Conservation (phyloP, 2,888 invertebrate species). For the Hybos culiciformis region DNA sequence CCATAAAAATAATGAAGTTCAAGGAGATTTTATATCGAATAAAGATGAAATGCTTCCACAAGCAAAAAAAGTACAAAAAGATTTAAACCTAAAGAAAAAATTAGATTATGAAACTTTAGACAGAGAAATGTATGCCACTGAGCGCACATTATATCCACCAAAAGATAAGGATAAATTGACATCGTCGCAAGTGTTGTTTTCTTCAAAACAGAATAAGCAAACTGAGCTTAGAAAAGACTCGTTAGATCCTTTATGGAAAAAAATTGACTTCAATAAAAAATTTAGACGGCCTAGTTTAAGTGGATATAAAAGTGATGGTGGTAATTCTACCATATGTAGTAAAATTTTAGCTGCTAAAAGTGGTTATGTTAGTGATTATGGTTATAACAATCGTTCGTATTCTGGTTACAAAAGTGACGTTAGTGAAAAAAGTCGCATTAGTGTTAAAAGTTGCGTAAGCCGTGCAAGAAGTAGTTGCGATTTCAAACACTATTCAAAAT, state of each 20-base stretch:
- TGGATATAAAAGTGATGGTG: conserved; percentile 46
- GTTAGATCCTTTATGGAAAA: conserved; percentile 49
- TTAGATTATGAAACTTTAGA: conserved; percentile 41
- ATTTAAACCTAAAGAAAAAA: conserved; percentile 15
- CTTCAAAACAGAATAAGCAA: conserved; percentile 30
- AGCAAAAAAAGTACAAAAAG: too few relatives aligned
- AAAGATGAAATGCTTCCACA: neutral
- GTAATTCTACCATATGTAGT: conserved; percentile 34
- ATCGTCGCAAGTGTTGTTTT: conserved; percentile 32
- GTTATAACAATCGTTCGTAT: conserved; percentile 28
- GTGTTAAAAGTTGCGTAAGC: conserved; percentile 43
- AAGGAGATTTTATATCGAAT: neutral
- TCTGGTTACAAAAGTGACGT: conserved; percentile 48
- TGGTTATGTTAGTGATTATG: conserved; percentile 49
- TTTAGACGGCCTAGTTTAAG: conserved; percentile 43
- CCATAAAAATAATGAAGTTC: neutral
- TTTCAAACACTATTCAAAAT: conserved; percentile 30
- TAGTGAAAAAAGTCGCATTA: conserved; percentile 47
- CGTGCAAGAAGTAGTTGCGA: conserved; percentile 30
- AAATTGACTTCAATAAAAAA: conserved; percentile 50
- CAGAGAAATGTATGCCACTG: conserved; percentile 55
- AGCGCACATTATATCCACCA: conserved; percentile 65
- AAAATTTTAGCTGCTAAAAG: conserved; percentile 34
- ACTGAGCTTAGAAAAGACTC: conserved; percentile 40
- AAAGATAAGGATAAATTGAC: conserved; percentile 27